Percentiles rank a stretch among this genome's conserved stretches.
Evolutionary conservation across 2,888 invertebrate genomes (phyloP).

Genomic region (Deroplatys truncata): DNA sequence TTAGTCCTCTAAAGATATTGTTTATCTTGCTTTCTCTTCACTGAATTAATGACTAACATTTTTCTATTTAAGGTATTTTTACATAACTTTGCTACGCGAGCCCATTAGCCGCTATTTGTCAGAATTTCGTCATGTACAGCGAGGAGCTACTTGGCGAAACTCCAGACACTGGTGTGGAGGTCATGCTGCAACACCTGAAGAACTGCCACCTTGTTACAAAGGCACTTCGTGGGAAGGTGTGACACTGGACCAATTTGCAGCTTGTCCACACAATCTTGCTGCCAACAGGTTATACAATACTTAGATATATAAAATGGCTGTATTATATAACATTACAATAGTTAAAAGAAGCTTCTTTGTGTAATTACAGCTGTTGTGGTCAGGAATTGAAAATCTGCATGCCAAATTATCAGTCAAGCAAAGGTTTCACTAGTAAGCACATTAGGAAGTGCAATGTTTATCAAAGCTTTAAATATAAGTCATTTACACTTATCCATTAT

Average conservation of each 20-base stretch:
- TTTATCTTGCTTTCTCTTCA: neutral
- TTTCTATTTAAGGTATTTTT: slow-evolving; percentile 71
- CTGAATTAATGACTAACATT: neutral
- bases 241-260: slow-evolving; percentile 83
- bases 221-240: slow-evolving; percentile 87
- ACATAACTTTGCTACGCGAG: slow-evolving; percentile 91
- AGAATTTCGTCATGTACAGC: slow-evolving; percentile 93
- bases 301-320: neutral
- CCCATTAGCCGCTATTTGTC: slow-evolving; percentile 92
- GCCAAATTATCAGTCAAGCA: no score
- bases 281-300: slow-evolving; percentile 59
- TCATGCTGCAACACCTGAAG: slow-evolving; percentile 69
- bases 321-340: neutral
- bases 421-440: no score
- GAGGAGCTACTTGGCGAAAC: slow-evolving; percentile 95
- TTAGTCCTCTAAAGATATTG: no score
- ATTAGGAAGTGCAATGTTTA: no score
- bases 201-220: slow-evolving; percentile 76
- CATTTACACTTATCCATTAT: no score
- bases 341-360: no score
- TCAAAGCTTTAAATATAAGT: no score
- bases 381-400: no score
- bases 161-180: slow-evolving; percentile 60
- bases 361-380: no score
- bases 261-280: slow-evolving; percentile 90